Evolutionary conservation across 2,888 invertebrate species (phyloP), one percentile per base, ranked within the genome.

Genomic region (Adelphocoris suturalis): DNA sequence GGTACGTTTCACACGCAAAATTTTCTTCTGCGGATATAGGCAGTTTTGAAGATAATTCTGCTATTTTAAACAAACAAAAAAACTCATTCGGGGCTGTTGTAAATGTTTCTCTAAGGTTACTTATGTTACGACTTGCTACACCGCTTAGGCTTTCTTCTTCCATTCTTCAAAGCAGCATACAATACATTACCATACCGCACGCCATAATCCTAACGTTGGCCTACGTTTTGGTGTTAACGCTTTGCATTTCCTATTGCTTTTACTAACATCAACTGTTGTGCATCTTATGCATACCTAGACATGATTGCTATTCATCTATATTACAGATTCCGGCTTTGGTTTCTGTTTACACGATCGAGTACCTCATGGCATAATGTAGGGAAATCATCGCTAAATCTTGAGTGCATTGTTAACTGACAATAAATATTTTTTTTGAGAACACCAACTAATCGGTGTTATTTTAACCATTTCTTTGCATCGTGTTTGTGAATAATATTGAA

Each of bases 1-100:
- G 88, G 88, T 88, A 88, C 88, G 88, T 85, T 85, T 55, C 85
- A 27, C 85, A 19, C 47, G 82, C 47, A 47, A 47, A 78, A 78
- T 19, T 57, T 19, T 12, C 78, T 46, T 46, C 11, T 47, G 46
- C 46, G 7, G 78, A 78, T n/a, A 0, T 46, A 46, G 47, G 46
- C 28, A 12, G 37, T 78, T 5, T 47, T 46, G 76, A 76, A 19
- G 76, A 76, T 76, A 27, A 27, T 78, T 46, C n/a, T 78, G 78
- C 46, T 78, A n/a, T 3, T 37, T 76, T 78, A 13, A 23, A 57
- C 57, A 52, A 37, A 37, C 16, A 14, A 19, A 78, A 46, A 78
- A 78, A 47, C 19, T 78, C 78, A 46, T 78, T 47, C 78, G 78
- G 78, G 78, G 78, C 78, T 78, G 78, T 47, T 68, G 68, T 68